Percentiles rank a stretch among this genome's conserved stretches.
phyloP scores from a whole-genome alignment of 2,797 vertebrate genomes.

The Malurus splendens region DNA sequence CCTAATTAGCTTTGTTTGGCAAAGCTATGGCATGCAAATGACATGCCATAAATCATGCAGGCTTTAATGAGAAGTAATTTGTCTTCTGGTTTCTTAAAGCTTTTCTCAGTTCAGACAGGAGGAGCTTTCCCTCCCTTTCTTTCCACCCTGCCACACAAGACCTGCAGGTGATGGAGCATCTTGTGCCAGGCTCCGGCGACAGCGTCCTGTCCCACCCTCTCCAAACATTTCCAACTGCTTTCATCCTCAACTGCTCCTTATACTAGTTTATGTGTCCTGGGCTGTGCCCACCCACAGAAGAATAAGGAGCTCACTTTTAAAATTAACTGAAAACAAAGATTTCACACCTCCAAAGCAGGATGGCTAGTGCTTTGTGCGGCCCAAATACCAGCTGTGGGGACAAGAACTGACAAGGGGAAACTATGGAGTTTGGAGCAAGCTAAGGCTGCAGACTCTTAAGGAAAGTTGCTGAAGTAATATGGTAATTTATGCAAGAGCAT shows the following conservation, averaged over 20 bases:
- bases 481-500: conserved; percentile 48
- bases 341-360: conserved; percentile 37
- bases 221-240: background rate
- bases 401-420: background rate
- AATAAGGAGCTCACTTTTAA: background rate
- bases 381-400: background rate
- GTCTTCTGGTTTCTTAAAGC: conserved; percentile 41
- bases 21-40: conserved; percentile 65
- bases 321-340: conserved; percentile 38
- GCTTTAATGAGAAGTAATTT: conserved; percentile 55
- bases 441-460: background rate
- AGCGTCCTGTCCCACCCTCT: background rate
- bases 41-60: conserved; percentile 47
- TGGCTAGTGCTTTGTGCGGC: conserved; percentile 43
- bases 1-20: conserved; percentile 55
- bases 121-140: background rate
- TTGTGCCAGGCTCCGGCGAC: background rate
- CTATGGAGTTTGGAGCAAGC: background rate
- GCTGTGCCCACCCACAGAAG: background rate
- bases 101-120: conserved; percentile 29
- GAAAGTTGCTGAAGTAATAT: conserved; percentile 2
- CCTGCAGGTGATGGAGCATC: conserved; percentile 2
- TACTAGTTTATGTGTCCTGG: background rate
- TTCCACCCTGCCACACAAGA: background rate
- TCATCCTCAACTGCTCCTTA: background rate